phyloP scores from a whole-genome alignment of 2,888 invertebrate species.

The Leptarthrus brevirostris region DNA sequence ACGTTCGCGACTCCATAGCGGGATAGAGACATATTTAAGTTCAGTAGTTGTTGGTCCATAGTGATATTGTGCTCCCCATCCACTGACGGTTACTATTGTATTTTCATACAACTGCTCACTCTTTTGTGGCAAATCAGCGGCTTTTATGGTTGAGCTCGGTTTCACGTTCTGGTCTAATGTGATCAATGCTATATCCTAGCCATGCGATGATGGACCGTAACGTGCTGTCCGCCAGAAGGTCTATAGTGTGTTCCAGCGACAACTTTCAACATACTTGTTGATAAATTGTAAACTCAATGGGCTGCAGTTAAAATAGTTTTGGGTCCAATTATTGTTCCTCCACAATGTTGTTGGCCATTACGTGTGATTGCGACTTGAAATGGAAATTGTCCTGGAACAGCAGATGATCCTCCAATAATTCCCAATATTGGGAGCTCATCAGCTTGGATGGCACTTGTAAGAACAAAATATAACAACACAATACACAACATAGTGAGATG shows the following conservation, averaged over 20 bases:
- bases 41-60: background rate
- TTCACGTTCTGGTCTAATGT: background rate
- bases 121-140: background rate
- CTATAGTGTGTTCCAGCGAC: background rate
- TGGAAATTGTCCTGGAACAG: slow-evolving; percentile 45
- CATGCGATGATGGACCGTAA: background rate
- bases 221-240: background rate
- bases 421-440: background rate
- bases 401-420: slow-evolving; percentile 51
- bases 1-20: background rate
- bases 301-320: slow-evolving; percentile 69
- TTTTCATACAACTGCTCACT: background rate
- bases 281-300: slow-evolving; percentile 67
- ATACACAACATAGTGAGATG: too few species aligned
- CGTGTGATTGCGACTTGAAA: slow-evolving; percentile 46
- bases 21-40: background rate
- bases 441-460: too few species aligned
- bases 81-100: slow-evolving; percentile 32
- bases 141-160: background rate
- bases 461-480: too few species aligned
- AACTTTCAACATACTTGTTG: slow-evolving; percentile 58
- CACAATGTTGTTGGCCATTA: slow-evolving; percentile 67
- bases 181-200: background rate
- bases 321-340: slow-evolving; percentile 68
- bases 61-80: slow-evolving; percentile 50